Base-by-base conservation (phyloP, 2,888 invertebrate species). In the Antheraea assamensis region DNA sequence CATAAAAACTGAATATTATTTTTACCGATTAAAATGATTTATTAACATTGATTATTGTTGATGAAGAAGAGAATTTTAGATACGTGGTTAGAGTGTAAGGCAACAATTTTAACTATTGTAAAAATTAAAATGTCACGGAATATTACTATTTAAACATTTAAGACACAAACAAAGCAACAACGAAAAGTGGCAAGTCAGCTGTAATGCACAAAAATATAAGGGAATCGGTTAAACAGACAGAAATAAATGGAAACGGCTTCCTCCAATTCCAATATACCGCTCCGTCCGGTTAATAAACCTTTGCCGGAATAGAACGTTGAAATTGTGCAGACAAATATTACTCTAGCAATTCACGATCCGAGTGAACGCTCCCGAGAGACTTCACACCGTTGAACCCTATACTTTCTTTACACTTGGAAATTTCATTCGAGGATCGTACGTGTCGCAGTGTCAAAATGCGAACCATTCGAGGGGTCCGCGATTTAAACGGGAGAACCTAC, bases 401-500 rank as follows among this genome's bases (percentile, higher is more conserved):
- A 84, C 85, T 84, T 85, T 87, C 85, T 68, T 35, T 35, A 68
- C 87, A 85, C 88, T 90, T 87, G 86, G 88, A 90, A 92, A 92
- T 92, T 93, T 92, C 90, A 92, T 93, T 93, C 90, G 87, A 87
- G 79, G 87, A 82, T 83, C 78, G 90, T 92, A 94, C 94, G 94
- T 94, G 94, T 88, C 82, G 79, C 85, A 85, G 87, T 80, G 83
- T 81, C 83, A 88, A 89, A 93, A 92, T 91, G 89, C 85, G 85
- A 86, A 87, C 88, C 85, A 86, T 89, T 85, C 82, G 80, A 76
- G 80, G 87, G 88, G 88, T 64, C 15, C 81, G 81, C 86, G 87
- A 88, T 87, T 88, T 87, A 87, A 42, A 42, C 42, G 13, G 85
- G 83, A 83, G 85, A 79, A 82, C 88, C 85, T 85, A 42, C 87